Base-by-base conservation (phyloP, 2,113 vertebrate species). In the Haemorhous mexicanus region DNA sequence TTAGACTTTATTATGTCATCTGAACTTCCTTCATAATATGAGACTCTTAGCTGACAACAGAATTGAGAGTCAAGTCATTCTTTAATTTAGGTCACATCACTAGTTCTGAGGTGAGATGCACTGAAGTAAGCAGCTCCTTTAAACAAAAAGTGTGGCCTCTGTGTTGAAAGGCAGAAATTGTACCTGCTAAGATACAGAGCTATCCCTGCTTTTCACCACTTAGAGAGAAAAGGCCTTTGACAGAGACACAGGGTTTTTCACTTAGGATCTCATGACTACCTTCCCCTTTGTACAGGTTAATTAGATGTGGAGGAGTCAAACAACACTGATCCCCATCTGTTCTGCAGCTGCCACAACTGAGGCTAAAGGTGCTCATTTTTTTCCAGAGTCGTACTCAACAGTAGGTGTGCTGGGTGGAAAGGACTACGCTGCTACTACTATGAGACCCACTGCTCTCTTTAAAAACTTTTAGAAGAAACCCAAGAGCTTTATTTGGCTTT, bases 161-260 rank as follows among this genome's bases (percentile, higher is more conserved):
- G 89, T 73, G 94, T 76, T 89, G 95, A 97, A 97, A 98, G 28
- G 32, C 63, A 75, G 52, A 84, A 84, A 49, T 69, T 62, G 39
- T 79, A 84, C 66, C 35, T 69, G 35, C 58, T 87, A 77, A 68
- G 75, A 94, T n/a, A 90, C 18, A 74, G 62, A 87, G 44, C 6
- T 61, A 32, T 74, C n/a, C 17, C 27, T 68, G 23, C 53, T 89
- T 96, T 90, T 79, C 46, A 64, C 52, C 85, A 68, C 80, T 87
- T 62, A 14, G 6, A 67, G 19, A 58, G 64, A 50, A 74, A 96
- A 95, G 43, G 61, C 39, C 39, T 68, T 70, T 91, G 63, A 14
- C 4, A 46, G 30, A 61, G 49, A 90, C 20, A 49, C n/a, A 67
- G 75, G 52, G 78, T 72, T 96, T 95, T 96, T 53, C 50, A 79